Percentiles rank a stretch among this genome's conserved stretches.
These are phyloP conservation scores for Dinoponera quadriceps DNA, from an alignment of 1,140 invertebrate genomes.

Conservation along the genomic window DNA sequence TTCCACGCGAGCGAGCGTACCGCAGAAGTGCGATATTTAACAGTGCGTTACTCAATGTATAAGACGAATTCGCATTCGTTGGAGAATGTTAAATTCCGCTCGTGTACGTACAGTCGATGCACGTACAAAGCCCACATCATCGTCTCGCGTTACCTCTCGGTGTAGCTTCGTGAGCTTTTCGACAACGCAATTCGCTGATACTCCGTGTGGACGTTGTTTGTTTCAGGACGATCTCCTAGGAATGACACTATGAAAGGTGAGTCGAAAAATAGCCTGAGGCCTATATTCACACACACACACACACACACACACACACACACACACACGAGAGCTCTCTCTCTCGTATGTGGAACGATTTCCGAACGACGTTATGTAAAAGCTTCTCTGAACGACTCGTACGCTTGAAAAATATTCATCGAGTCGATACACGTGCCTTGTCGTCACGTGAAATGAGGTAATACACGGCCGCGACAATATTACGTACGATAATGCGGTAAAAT, in stretches of 20 bases:
- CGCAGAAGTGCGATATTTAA: background rate
- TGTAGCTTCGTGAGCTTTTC: background rate
- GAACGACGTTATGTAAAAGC: background rate
- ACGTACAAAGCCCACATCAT: no score
- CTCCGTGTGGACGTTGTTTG: conserved; percentile 27
- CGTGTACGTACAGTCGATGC: no score
- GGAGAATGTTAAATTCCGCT: no score
- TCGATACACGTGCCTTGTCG: background rate
- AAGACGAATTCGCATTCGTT: no score
- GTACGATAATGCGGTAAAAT: conserved; percentile 16
- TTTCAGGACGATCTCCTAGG: conserved; percentile 77
- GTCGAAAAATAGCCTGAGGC: conserved; percentile 9
- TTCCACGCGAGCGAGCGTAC: background rate
- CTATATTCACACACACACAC: no score
- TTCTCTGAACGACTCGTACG: background rate
- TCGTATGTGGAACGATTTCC: background rate
- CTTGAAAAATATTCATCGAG: background rate
- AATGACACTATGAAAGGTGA: conserved; percentile 83
- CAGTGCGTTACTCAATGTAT: background rate
- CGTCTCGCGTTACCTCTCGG: no score
- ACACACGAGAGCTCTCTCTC: background rate
- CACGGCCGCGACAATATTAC: background rate
- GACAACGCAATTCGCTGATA: background rate
- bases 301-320: background rate
- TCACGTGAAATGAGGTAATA: conserved; percentile 25